Evolutionary conservation across 2,888 invertebrate genomes (phyloP).

Genomic region (Lithosia quadra): DNA sequence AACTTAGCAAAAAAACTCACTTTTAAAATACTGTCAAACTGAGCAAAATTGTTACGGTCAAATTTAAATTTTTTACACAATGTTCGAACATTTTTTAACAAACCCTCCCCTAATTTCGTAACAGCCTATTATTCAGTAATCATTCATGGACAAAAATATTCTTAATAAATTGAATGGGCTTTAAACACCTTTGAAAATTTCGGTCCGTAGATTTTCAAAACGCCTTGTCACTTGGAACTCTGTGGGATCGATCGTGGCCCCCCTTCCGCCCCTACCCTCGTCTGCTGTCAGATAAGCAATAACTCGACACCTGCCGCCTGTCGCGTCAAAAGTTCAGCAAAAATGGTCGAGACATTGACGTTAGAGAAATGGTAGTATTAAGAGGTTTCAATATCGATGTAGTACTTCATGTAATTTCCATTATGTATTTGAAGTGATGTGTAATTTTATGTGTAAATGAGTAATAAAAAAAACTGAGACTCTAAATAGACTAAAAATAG

Average conservation of each 20-base stretch:
- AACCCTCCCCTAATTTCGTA: conserved; percentile 2
- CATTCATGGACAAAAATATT: conserved; percentile 23
- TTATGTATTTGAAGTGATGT: background rate
- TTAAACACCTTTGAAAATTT: conserved; percentile 39
- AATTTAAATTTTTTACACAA: background rate
- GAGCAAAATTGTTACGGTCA: background rate
- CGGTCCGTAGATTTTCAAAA: conserved; percentile 38
- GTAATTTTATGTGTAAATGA: background rate
- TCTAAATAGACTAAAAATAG: too few species aligned
- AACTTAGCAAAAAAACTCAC: background rate
- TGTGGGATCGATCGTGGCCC: conserved; percentile 19
- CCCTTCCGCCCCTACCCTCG: conserved; percentile 25
- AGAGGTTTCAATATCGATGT: background rate
- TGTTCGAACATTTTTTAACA: background rate
- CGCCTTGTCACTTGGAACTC: conserved; percentile 39
- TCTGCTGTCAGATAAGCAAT: conserved; percentile 63
- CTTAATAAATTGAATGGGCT: conserved; percentile 28
- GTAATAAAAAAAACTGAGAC: too few species aligned
- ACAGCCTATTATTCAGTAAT: conserved; percentile 18
- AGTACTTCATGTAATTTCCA: background rate
- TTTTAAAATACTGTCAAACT: background rate
- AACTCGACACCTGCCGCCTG: conserved; percentile 62
- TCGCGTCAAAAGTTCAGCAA: conserved; percentile 54
- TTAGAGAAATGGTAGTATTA: conserved; percentile 21
- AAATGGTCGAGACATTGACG: conserved; percentile 34